phyloP scores from a whole-genome alignment of 2,888 invertebrate genomes.

The Dorcus hopei region DNA sequence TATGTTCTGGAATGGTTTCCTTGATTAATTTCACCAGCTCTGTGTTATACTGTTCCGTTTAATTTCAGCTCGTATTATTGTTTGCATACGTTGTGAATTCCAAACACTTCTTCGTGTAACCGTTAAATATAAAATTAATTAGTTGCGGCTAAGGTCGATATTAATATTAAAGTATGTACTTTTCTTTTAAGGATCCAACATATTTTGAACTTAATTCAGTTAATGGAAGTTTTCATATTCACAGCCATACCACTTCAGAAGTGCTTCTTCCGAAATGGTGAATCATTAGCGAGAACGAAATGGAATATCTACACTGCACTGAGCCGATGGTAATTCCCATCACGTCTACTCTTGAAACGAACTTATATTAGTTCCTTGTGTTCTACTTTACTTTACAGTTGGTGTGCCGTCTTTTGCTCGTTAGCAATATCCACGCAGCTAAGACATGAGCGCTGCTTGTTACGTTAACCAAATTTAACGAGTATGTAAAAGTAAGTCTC shows the following conservation, averaged over 20 bases:
- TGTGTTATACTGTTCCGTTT: conserved; percentile 16
- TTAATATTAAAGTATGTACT: too few species aligned
- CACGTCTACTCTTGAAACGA: neutral
- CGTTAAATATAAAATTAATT: too few species aligned
- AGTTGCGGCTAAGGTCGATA: too few species aligned
- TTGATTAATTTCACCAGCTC: conserved; percentile 36
- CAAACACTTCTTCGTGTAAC: neutral
- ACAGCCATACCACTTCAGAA: too few species aligned
- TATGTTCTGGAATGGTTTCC: conserved; percentile 32
- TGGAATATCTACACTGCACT: too few species aligned
- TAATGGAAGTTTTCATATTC: too few species aligned
- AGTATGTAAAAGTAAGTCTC: neutral
- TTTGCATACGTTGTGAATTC: conserved; percentile 18
- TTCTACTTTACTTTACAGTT: neutral
- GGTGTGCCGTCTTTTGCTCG: neutral
- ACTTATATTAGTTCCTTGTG: neutral
- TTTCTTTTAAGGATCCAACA: too few species aligned
- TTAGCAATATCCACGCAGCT: neutral
- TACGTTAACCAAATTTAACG: conserved; percentile 1
- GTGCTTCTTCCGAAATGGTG: too few species aligned
- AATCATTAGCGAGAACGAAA: too few species aligned
- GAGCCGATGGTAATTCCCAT: neutral
- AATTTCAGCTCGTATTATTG: conserved; percentile 15
- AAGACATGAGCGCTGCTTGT: neutral
- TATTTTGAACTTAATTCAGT: too few species aligned